Conservation (phyloP, 2,888 invertebrate genomes). For the Diarsia brunnea region DNA sequence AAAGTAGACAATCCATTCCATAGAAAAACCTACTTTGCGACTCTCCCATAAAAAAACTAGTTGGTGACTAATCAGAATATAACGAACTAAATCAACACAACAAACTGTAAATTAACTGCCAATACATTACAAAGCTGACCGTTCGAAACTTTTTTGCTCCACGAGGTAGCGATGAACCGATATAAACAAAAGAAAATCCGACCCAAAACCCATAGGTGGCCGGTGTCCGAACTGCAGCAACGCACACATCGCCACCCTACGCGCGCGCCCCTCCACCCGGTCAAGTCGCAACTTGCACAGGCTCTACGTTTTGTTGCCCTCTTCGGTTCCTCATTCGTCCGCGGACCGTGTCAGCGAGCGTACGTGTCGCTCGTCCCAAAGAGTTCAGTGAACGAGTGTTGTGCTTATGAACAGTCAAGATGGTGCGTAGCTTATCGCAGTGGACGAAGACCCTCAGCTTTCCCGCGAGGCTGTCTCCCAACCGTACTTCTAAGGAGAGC, state of each 20-base stretch:
- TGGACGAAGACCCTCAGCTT: conserved; percentile 98
- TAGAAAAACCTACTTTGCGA: conserved; percentile 32
- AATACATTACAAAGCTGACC: conserved; percentile 59
- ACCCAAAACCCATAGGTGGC: conserved; percentile 77
- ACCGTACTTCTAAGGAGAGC: conserved; percentile 94
- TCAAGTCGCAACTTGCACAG: conserved; percentile 86
- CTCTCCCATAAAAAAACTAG: conserved; percentile 47
- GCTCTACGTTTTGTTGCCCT: conserved; percentile 78
- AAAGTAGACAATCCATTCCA: conserved; percentile 3
- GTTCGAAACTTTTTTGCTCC: conserved; percentile 65
- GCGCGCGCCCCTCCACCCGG: conserved; percentile 71
- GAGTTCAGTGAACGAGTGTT: conserved; percentile 87
- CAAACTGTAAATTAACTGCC: conserved; percentile 64
- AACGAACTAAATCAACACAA: conserved; percentile 57
- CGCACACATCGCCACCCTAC: conserved; percentile 70
- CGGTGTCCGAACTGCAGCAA: conserved; percentile 65
- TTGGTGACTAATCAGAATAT: conserved; percentile 51
- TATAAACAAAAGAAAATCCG: conserved; percentile 86
- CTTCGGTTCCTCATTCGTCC: conserved; percentile 82
- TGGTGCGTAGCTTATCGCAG: conserved; percentile 97
- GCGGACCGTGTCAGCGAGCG: conserved; percentile 79
- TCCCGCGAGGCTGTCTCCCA: conserved; percentile 95
- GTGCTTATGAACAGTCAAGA: conserved; percentile 90
- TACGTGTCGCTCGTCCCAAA: conserved; percentile 77
- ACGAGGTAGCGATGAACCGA: conserved; percentile 71